phyloP scores from a whole-genome alignment of 2,888 invertebrate species.

The Argyresthia albistria region DNA sequence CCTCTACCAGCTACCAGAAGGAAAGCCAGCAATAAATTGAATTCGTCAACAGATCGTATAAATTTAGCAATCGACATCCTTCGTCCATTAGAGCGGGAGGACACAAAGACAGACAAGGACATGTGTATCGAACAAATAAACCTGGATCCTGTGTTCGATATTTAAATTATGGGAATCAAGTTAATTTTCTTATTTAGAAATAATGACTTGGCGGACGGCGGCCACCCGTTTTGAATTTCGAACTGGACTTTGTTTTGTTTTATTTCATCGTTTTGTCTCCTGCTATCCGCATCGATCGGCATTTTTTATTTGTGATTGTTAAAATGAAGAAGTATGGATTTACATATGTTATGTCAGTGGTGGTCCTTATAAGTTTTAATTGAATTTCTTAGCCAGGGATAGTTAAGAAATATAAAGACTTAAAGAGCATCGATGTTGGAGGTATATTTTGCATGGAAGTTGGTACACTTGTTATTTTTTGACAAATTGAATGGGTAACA shows the following conservation, averaged over 20 bases:
- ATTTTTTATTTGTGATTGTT: conserved; percentile 52
- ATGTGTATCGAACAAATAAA: conserved; percentile 19
- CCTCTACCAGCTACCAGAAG: conserved; percentile 20
- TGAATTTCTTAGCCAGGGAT: conserved; percentile 65
- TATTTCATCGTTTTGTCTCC: conserved; percentile 23
- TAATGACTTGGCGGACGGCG: conserved; percentile 55
- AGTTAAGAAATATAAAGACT: conserved; percentile 37
- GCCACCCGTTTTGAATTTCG: conserved; percentile 61
- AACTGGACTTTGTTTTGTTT: conserved; percentile 34
- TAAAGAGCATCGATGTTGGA: conserved; percentile 40
- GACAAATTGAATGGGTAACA: no score
- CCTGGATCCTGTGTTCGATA: conserved; percentile 31
- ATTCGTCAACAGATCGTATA: conserved; percentile 53
- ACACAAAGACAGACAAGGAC: conserved; percentile 11
- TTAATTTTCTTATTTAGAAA: conserved; percentile 68
- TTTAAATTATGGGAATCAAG: conserved; percentile 70
- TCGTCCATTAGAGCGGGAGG: conserved; percentile 40
- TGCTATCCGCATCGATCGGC: conserved; percentile 45
- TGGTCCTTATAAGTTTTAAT: conserved; percentile 65
- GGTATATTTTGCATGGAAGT: conserved; percentile 23
- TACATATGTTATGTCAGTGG: conserved; percentile 68
- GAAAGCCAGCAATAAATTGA: conserved; percentile 44
- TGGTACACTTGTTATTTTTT: no score
- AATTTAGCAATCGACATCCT: conserved; percentile 50
- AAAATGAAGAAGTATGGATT: conserved; percentile 70